phyloP scores from a whole-genome alignment of 2,797 vertebrate species.

The Rhynchotus rufescens region DNA sequence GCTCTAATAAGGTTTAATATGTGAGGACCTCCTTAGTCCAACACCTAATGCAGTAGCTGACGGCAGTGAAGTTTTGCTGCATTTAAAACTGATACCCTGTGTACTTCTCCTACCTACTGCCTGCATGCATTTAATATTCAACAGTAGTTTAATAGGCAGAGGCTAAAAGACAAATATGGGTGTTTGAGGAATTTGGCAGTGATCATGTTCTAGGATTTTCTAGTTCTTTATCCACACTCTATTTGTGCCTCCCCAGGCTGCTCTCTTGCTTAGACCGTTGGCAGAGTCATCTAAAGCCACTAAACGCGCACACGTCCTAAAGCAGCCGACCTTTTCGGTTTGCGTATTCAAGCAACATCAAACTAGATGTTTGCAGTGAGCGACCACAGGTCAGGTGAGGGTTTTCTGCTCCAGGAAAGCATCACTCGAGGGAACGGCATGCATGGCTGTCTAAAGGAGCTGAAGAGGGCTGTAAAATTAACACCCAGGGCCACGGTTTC shows the following conservation, averaged over 20 bases:
- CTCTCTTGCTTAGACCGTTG: neutral
- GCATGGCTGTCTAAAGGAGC: neutral
- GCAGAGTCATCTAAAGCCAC: neutral
- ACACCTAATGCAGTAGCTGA: neutral
- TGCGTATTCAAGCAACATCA: neutral
- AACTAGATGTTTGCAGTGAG: neutral
- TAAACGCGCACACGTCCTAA: neutral
- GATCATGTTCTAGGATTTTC: neutral
- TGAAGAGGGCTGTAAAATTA: neutral
- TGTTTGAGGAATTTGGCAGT: neutral
- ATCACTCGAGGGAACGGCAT: neutral
- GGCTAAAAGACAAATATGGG: neutral
- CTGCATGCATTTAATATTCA: neutral
- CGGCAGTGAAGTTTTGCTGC: neutral
- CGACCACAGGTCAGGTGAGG: neutral
- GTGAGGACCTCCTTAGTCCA: conserved; percentile 1
- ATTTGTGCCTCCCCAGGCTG: fast-evolving
- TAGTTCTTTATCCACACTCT: neutral
- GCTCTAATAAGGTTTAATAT: conserved; percentile 32
- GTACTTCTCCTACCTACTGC: neutral
- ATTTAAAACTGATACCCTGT: neutral
- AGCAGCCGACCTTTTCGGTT: neutral
- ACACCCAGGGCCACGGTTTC: neutral
- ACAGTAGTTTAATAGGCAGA: neutral
- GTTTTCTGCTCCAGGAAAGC: neutral